These are phyloP conservation scores for Synergus umbraculus DNA, from an alignment of 2,888 invertebrate species.

Conservation along the genomic window DNA sequence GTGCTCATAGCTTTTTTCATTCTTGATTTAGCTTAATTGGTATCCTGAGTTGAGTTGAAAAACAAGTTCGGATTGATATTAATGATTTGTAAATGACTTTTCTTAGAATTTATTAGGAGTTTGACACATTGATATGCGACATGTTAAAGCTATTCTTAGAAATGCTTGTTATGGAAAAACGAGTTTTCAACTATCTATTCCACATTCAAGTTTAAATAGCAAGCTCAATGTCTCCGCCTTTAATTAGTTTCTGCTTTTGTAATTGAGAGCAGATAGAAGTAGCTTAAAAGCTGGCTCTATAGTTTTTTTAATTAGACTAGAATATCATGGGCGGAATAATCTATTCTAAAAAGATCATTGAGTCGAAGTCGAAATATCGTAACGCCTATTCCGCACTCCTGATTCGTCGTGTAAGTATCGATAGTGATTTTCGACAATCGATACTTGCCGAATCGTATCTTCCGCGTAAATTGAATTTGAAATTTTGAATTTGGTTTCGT, in stretches of 20 bases:
- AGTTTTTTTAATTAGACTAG: no score
- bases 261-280: background rate
- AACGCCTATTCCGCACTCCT: no score
- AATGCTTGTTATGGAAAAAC: slow-evolving; percentile 5
- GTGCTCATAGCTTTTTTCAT: slow-evolving; percentile 1
- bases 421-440: no score
- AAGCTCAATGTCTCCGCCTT: slow-evolving; percentile 19
- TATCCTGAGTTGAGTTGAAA: slow-evolving; percentile 32
- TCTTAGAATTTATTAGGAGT: slow-evolving; percentile 10
- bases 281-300: background rate
- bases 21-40: slow-evolving; percentile 29
- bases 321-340: no score
- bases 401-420: no score
- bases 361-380: no score
- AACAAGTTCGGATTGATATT: slow-evolving; percentile 31
- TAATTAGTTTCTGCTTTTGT: slow-evolving; percentile 19
- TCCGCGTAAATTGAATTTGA: no score
- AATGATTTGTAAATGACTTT: slow-evolving; percentile 36
- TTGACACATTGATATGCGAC: slow-evolving; percentile 15
- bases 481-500: no score
- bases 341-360: no score
- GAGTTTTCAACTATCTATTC: slow-evolving; percentile 2
- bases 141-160: slow-evolving; percentile 25
- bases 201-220: slow-evolving; percentile 23
- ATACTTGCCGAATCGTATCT: no score